A percentile compares a stretch with the other conserved stretches of the same genome.
Evolutionary conservation across 2,797 vertebrate species (phyloP).

Genomic region (Dendrocincla fuliginosa): DNA sequence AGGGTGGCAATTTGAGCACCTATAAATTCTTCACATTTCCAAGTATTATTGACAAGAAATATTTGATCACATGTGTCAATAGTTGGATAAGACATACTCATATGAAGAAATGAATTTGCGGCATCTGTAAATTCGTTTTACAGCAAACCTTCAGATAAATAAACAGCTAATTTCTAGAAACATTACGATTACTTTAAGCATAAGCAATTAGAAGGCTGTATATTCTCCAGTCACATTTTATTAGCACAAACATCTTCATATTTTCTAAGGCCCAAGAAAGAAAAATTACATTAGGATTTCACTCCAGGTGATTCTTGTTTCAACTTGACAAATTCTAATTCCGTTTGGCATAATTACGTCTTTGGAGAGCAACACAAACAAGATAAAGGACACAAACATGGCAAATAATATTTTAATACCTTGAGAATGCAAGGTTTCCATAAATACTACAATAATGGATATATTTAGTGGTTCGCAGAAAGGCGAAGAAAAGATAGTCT

Average conservation of each 20-base stretch:
- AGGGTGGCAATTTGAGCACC: neutral
- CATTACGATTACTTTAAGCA: neutral
- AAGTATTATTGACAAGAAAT: neutral
- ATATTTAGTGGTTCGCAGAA: neutral
- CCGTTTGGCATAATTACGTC: neutral
- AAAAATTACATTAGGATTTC: neutral
- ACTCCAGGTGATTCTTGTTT: neutral
- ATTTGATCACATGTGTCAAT: neutral
- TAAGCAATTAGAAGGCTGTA: neutral
- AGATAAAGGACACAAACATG: neutral
- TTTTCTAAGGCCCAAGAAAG: neutral
- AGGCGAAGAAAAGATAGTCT: neutral
- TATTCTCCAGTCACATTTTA: neutral
- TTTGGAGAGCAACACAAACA: neutral
- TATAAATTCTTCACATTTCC: neutral
- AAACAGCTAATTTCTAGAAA: neutral
- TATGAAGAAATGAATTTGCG: neutral
- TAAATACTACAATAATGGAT: neutral
- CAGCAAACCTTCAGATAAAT: neutral
- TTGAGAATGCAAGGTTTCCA: neutral
- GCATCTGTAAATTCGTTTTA: neutral
- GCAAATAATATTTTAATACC: neutral
- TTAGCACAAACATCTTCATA: neutral
- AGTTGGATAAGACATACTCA: neutral
- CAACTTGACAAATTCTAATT: neutral